A percentile compares a stretch with the other conserved stretches of the same genome.
Conservation (phyloP, 2,888 invertebrate species). For the Emesis furor region DNA sequence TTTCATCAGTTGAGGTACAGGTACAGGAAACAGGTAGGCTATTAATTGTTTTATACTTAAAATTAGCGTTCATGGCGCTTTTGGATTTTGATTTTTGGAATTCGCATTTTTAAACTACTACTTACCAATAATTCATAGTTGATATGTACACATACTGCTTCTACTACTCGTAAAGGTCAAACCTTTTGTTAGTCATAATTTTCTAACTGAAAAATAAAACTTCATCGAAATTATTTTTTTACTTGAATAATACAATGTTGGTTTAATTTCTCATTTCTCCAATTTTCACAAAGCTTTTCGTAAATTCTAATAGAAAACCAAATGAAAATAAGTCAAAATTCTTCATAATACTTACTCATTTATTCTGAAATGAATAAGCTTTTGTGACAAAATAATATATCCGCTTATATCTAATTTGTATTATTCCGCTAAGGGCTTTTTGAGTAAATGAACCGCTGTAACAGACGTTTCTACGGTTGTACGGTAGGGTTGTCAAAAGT, state of each 20-base stretch:
- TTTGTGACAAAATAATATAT: constrained; percentile 26
- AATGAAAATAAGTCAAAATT: constrained; percentile 2
- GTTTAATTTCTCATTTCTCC: neutral
- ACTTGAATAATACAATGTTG: neutral
- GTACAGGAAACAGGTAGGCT: no score
- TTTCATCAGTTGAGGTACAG: no score
- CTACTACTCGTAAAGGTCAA: no score
- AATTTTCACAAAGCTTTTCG: neutral
- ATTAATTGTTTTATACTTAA: no score
- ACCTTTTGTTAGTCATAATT: no score
- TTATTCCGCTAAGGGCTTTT: constrained; percentile 81
- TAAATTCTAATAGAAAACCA: neutral
- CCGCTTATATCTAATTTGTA: constrained; percentile 81
- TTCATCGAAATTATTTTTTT: no score
- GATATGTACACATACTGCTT: no score
- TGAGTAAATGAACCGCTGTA: constrained; percentile 87
- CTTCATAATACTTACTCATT: neutral
- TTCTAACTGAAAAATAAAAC: no score
- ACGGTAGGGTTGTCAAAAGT: neutral
- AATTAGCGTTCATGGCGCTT: no score
- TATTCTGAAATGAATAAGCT: constrained; percentile 17
- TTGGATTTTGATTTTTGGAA: no score
- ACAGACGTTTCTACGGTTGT: constrained; percentile 83
- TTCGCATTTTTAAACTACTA: no score
- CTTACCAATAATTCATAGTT: no score